Base-by-base conservation (phyloP, 1,140 invertebrate genomes). In the Wasmannia auropunctata region DNA sequence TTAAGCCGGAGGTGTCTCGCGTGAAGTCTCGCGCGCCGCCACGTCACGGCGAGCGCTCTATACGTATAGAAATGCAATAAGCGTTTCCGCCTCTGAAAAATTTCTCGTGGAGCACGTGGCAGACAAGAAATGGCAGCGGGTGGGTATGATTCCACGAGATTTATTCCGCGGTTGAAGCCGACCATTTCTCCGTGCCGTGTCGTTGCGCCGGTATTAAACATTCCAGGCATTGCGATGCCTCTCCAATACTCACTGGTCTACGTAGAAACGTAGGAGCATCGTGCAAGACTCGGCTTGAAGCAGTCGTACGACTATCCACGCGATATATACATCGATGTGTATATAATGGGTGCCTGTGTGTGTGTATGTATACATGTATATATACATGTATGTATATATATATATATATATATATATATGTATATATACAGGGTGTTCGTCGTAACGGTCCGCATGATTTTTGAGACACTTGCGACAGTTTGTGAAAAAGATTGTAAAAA, bases 151-250 rank as follows among this genome's bases (percentile, higher is more conserved):
- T 76, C 88, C 65, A 56, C 58, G 88, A 90, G 87, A 93, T 93
- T 93, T 93, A 94, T 94, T 94, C 89, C 88, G 77, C 75, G 75
- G 91, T 88, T 90, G 90, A 92, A 87, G 90, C 76, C 90, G 90
- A 86, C 89, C 88, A 92, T 92, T 93, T 90, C 89, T 93, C 90
- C 70, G 91, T 90, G 91, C 80, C 90, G 89, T 93, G 89, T 92
- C 92, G 90, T 91, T 93, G 88, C 90, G 87, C 88, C 91, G 90
- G 93, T 94, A 94, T 94, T 93, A 94, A 94, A 94, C 93, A 94
- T 94, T 94, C 92, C 93, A 91, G 87, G 91, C 91, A 94, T 94
- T 88, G 90, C 92, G 88, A 91, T 93, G 91, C 90, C 80, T 85
- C 65, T 37, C 85, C 80, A 81, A 91, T 86, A 90, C 76, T 85